These are phyloP conservation scores for Drosophila picticornis DNA, from an alignment of 2,888 invertebrate species.

Conservation along the genomic window DNA sequence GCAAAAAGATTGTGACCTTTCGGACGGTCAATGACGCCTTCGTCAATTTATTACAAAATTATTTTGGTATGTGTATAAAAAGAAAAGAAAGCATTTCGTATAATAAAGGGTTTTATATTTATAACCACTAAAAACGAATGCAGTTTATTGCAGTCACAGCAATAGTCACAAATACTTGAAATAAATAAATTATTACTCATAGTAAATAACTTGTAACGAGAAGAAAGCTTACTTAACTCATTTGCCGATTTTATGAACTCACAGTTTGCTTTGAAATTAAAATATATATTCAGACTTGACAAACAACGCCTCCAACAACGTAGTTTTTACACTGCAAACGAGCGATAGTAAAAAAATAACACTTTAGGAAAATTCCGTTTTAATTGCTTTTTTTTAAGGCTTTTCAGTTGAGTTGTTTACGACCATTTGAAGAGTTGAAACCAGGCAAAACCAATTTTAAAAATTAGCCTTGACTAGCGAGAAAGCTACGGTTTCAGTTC, in stretches of 20 bases:
- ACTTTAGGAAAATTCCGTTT: not conserved
- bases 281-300: not conserved
- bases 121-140: not conserved
- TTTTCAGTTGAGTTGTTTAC: not conserved
- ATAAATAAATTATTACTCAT: not conserved
- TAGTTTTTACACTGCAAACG: not conserved
- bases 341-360: not conserved
- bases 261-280: not conserved
- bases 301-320: not conserved
- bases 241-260: not conserved
- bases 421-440: not conserved
- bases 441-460: slow-evolving; percentile 6
- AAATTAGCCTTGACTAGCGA: not conserved
- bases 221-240: not conserved
- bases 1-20: not conserved
- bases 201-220: not conserved
- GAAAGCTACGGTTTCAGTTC: not conserved
- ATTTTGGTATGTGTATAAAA: not conserved
- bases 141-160: not conserved
- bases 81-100: not conserved
- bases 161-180: not conserved
- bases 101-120: not conserved
- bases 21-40: not conserved
- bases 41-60: not conserved
- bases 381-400: not conserved